A percentile compares a stretch with the other conserved stretches of the same genome.
Conservation (phyloP, 2,113 vertebrate genomes). For the Tichodroma muraria region DNA sequence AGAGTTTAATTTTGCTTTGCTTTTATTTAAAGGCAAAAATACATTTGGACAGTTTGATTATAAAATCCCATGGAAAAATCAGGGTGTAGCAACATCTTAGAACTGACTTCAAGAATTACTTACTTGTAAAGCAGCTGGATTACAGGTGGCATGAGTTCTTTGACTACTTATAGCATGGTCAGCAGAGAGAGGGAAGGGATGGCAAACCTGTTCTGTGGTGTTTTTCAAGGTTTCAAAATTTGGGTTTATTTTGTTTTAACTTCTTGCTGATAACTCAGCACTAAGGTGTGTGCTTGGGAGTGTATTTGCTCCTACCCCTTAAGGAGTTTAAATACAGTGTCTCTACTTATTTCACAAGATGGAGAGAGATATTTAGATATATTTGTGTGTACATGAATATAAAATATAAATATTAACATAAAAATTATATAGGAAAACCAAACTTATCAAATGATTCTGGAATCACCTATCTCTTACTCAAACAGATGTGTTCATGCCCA, state of each 20-base stretch:
- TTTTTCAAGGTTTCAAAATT: not conserved
- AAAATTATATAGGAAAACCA: not conserved
- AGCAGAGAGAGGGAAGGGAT: not conserved
- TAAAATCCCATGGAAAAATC: not conserved
- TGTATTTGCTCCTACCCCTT: not conserved
- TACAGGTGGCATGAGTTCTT: not conserved
- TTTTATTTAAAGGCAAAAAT: not conserved
- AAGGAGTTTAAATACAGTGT: not conserved
- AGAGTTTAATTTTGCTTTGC: not conserved
- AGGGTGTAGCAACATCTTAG: not conserved
- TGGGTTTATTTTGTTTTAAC: not conserved
- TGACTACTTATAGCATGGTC: not conserved
- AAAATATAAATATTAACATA: too few relatives aligned
- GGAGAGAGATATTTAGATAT: not conserved
- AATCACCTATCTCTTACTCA: not conserved
- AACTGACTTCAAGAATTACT: not conserved
- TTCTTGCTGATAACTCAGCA: not conserved
- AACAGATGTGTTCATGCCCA: not conserved
- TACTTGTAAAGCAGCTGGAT: not conserved
- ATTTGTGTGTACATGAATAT: not conserved
- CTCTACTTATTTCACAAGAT: not conserved
- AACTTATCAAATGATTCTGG: not conserved
- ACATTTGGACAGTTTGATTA: rapidly evolving
- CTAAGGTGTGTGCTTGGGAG: not conserved
- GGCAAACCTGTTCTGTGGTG: not conserved